Conservation (phyloP, 2,888 invertebrate genomes). For the Smittia aterrima region DNA sequence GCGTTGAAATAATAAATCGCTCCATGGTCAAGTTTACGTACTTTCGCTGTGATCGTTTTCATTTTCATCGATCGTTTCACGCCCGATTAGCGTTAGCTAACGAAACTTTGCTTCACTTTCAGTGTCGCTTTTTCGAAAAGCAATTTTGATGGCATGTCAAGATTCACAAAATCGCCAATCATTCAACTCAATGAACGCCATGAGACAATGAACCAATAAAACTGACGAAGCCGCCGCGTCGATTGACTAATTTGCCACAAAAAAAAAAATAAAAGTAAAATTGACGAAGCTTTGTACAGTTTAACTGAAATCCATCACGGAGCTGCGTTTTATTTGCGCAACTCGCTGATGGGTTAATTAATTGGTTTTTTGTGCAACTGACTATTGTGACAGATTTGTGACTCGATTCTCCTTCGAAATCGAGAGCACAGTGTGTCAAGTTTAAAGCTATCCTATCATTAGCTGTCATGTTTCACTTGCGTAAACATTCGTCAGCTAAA, state of each 20-base stretch:
- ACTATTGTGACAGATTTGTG: no score
- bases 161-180: constrained; percentile 8
- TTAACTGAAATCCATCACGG: not conserved
- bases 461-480: no score
- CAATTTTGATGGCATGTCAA: not conserved
- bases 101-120: not conserved
- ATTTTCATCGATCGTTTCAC: not conserved
- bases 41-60: not conserved
- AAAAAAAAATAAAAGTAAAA: not conserved
- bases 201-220: constrained; percentile 1
- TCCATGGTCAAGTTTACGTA: constrained; percentile 34
- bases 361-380: not conserved
- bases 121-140: not conserved
- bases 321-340: not conserved
- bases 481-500: no score
- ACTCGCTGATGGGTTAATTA: not conserved
- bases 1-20: not conserved
- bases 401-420: no score
- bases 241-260: not conserved
- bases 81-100: not conserved
- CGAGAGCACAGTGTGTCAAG: no score
- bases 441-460: no score
- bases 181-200: not conserved
- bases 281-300: not conserved
- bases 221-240: not conserved